Evolutionary conservation across 2,888 invertebrate genomes (phyloP).

Genomic region (Drosophila fulvimacula): DNA sequence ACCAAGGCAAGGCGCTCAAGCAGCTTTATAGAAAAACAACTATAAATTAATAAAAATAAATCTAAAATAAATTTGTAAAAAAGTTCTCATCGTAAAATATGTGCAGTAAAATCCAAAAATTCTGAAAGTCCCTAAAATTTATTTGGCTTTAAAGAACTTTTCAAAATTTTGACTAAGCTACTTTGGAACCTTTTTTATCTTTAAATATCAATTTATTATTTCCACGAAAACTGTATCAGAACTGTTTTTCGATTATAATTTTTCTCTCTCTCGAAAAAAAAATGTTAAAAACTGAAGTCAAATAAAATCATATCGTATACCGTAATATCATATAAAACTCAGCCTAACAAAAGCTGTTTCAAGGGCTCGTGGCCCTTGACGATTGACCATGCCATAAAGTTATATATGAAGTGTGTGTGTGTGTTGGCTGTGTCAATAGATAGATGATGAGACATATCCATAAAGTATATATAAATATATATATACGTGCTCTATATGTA

Average conservation of each 20-base stretch:
- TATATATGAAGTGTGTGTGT: slow-evolving; percentile 7
- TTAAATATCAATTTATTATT: background rate
- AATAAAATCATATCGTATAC: slow-evolving; percentile 8
- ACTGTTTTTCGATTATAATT: slow-evolving; percentile 14
- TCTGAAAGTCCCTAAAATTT: background rate
- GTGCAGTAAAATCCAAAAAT: background rate
- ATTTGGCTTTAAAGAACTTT: background rate
- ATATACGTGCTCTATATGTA: slow-evolving; percentile 15
- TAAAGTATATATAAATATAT: slow-evolving; percentile 7
- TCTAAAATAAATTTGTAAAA: too few species aligned
- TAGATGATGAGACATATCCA: slow-evolving; percentile 25
- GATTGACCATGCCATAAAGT: slow-evolving; percentile 28
- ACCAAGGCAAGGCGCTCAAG: too few species aligned
- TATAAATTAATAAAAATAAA: too few species aligned
- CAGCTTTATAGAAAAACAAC: too few species aligned
- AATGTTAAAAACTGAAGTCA: background rate
- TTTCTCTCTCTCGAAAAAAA: background rate
- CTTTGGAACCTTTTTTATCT: background rate
- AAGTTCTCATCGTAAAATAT: background rate
- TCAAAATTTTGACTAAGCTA: background rate
- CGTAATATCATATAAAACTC: slow-evolving; percentile 13
- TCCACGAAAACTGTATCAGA: slow-evolving; percentile 15
- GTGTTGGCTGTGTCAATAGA: slow-evolving; percentile 35
- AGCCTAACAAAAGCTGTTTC: slow-evolving; percentile 22
- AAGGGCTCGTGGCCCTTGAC: slow-evolving; percentile 7